These are phyloP conservation scores for Scelioninae gen. 1 DNA, from an alignment of 2,888 invertebrate species.

Conservation along the genomic window DNA sequence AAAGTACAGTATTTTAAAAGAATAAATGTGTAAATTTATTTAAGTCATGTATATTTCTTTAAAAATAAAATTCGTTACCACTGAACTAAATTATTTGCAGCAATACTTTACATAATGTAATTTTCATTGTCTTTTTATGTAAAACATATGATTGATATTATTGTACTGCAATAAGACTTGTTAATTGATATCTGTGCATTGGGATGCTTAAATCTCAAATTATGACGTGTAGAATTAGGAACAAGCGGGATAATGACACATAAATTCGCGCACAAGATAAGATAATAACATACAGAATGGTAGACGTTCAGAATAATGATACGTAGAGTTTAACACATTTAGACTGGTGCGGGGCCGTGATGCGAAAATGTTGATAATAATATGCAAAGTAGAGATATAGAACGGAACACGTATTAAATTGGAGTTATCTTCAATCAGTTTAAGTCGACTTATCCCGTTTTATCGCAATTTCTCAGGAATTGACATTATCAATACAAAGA, in stretches of 20 bases:
- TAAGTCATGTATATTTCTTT: too few relatives aligned
- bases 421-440: conserved; percentile 67
- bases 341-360: conserved; percentile 52
- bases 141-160: conserved; percentile 5
- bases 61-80: too few relatives aligned
- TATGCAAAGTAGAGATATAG: conserved; percentile 67
- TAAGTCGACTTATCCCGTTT: conserved; percentile 63
- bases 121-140: too few relatives aligned
- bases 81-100: too few relatives aligned
- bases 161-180: conserved; percentile 22
- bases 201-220: conserved; percentile 48
- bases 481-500: conserved; percentile 67
- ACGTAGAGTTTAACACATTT: conserved; percentile 67
- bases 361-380: conserved; percentile 68
- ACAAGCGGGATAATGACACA: conserved; percentile 66
- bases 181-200: conserved; percentile 49
- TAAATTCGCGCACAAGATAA: conserved; percentile 64
- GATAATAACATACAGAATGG: conserved; percentile 63
- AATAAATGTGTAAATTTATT: too few relatives aligned
- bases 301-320: conserved; percentile 66
- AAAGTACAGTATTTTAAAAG: too few relatives aligned
- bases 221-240: conserved; percentile 63
- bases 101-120: too few relatives aligned
- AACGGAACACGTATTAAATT: conserved; percentile 66
- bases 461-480: conserved; percentile 66